Base-by-base conservation (phyloP, 1,140 invertebrate species). In the Parasteatoda tepidariorum region DNA sequence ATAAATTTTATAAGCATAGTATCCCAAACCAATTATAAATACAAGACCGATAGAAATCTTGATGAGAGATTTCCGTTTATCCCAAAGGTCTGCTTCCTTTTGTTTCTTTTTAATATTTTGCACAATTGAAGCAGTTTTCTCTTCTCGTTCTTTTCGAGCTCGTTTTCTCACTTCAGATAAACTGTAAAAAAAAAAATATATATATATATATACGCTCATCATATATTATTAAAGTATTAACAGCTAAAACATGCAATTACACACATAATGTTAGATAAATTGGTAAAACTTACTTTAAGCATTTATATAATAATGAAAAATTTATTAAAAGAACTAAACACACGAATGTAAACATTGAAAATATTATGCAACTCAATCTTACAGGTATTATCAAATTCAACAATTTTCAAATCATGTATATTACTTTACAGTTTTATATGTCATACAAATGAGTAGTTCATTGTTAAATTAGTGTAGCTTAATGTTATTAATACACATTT, bases 41-140 rank as follows among this genome's bases (percentile, higher is more conserved):
- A 85, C 71, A 31, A 86, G 38, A 66, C 86, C 84, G 34, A 85
- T 48, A 55, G 85, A 85, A 67, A 86, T 41, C 83, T 84, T 86
- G 30, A 85, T 79, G 71, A 84, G 66, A 57, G 71, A 86, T 61
- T 73, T 86, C 67, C 84, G 66, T 54, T 64, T 83, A 59, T 64
- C 64, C 85, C 86, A 84, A 13, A 78, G 24, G 85, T 90, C 89
- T 66, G 86, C 85, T 62, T 88, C 86, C 79, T 84, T 82, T 83
- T 89, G 89, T 68, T 87, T 88, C 55, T 87, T 84, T 84, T 88
- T 89, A 86, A 90, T 90, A 34, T 86, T 70, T 18, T 87, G 85
- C 2, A 90, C 86, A 78, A 87, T 87, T 67, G 88, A 86, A 61
- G 85, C 78, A 26, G 88, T 89, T 34, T 88, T 87, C 61, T 88